These are phyloP conservation scores for Pterocles burchelli DNA, from an alignment of 2,113 vertebrate genomes.

Conservation along the genomic window DNA sequence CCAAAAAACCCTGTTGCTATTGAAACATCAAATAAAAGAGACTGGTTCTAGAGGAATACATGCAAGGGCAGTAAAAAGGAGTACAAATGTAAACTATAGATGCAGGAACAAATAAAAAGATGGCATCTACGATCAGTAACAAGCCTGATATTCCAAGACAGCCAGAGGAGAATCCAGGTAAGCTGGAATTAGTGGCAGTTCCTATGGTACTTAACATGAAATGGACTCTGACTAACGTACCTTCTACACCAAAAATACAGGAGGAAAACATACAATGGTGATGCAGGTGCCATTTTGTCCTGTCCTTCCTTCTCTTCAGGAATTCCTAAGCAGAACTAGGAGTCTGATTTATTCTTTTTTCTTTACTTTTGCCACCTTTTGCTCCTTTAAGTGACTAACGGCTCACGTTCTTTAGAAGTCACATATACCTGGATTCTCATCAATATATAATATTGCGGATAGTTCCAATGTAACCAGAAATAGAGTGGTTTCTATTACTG, in stretches of 20 bases:
- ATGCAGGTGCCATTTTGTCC: not conserved
- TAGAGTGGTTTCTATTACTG: not conserved
- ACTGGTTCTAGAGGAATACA: not conserved
- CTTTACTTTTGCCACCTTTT: not conserved
- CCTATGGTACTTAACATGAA: not conserved
- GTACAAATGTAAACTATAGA: not conserved
- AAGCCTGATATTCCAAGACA: not conserved
- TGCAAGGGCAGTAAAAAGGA: not conserved
- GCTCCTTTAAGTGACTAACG: not conserved
- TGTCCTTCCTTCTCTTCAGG: not conserved
- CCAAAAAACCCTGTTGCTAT: not conserved
- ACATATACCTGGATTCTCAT: not conserved
- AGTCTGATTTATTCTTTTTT: not conserved
- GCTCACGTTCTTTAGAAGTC: not conserved
- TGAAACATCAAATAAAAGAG: not conserved
- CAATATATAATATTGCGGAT: not conserved
- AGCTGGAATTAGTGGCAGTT: not conserved
- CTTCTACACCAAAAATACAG: not conserved
- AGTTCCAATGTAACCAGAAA: not conserved
- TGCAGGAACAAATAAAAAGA: not conserved
- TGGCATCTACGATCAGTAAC: not conserved
- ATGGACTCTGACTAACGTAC: not conserved
- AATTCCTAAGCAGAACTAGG: not conserved
- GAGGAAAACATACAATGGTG: not conserved
- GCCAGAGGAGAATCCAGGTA: not conserved